These are phyloP conservation scores for Zygogramma bicolorata DNA, from an alignment of 2,888 invertebrate species.

Conservation along the genomic window DNA sequence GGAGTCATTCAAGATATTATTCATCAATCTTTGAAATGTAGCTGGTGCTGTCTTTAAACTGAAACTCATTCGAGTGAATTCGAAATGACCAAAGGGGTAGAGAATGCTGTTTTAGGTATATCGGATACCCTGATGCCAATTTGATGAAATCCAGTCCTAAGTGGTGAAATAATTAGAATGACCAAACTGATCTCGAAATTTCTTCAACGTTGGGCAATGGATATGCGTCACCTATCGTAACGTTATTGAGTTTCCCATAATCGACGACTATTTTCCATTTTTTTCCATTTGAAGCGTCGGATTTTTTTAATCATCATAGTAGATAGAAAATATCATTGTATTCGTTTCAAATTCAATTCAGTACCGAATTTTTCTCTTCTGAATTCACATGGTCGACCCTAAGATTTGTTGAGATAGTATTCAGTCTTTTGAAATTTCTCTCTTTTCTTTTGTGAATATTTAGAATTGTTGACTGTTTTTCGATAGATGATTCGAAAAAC, in stretches of 20 bases:
- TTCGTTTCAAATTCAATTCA: neutral
- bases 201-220: conserved; percentile 60
- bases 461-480: too few relatives aligned
- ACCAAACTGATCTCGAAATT: conserved; percentile 60
- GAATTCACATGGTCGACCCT: neutral
- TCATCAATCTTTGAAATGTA: conserved; percentile 31
- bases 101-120: conserved; percentile 60
- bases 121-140: conserved; percentile 54
- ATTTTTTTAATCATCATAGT: conserved; percentile 49
- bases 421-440: neutral
- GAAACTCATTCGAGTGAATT: conserved; percentile 38
- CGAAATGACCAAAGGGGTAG: conserved; percentile 40
- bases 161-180: conserved; percentile 60
- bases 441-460: too few relatives aligned
- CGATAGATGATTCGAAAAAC: neutral
- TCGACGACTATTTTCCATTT: conserved; percentile 44
- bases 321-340: neutral
- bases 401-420: neutral
- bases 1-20: conserved; percentile 48
- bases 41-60: neutral
- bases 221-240: conserved; percentile 58
- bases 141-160: conserved; percentile 63
- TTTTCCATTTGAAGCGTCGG: conserved; percentile 40
- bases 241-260: conserved; percentile 58
- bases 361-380: neutral